Percentiles rank a stretch among this genome's conserved stretches.
Conservation (phyloP, 2,797 vertebrate species). For the Pipistrellus pygmaeus region DNA sequence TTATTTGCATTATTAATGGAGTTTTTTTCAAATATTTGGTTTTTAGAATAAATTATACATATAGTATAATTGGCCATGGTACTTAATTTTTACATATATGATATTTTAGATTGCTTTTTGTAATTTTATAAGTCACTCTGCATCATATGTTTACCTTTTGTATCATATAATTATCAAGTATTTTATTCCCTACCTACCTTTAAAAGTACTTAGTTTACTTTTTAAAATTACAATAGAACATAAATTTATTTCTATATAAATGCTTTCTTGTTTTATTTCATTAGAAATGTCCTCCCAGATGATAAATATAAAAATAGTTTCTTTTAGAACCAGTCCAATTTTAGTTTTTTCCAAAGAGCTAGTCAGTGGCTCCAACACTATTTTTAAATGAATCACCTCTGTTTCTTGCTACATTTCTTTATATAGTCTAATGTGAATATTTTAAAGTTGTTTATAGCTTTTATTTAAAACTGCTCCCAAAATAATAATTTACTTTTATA, state of each 20-base stretch:
- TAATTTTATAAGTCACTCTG: background rate
- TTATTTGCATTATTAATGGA: conserved; percentile 2
- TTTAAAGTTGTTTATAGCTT: background rate
- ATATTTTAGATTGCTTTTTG: conserved; percentile 43
- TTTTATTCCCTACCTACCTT: background rate
- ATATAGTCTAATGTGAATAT: conserved; percentile 13
- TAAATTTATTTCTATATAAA: background rate
- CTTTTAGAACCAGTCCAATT: background rate
- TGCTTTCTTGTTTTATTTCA: conserved; percentile 5
- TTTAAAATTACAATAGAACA: background rate
- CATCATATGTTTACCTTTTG: background rate
- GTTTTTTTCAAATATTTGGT: background rate
- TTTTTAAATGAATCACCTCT: background rate
- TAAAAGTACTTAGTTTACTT: background rate
- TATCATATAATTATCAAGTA: background rate
- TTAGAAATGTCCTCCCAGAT: conserved; percentile 19
- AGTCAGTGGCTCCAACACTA: background rate
- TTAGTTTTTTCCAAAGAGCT: conserved; percentile 12
- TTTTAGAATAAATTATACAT: conserved; percentile 27
- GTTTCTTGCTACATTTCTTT: background rate
- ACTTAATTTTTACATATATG: background rate
- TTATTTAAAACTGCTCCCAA: background rate
- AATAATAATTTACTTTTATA: conserved; percentile 31
- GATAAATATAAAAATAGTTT: conserved; percentile 41
- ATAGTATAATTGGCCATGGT: background rate